Evolutionary conservation across 1,140 invertebrate species (phyloP).

Genomic region (Saccostrea echinata): DNA sequence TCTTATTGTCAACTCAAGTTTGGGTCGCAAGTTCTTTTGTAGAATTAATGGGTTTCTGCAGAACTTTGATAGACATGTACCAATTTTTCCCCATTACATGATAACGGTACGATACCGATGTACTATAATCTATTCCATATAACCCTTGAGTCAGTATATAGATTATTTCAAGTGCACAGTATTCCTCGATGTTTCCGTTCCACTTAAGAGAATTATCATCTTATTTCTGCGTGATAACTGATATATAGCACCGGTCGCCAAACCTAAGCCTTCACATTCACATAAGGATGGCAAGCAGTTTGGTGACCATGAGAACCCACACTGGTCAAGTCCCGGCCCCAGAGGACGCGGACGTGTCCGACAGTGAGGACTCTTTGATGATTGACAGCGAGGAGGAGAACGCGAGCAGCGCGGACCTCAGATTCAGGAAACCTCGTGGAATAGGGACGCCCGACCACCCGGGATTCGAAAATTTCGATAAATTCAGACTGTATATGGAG

Average conservation of each 20-base stretch:
- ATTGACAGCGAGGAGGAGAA: constrained; percentile 31
- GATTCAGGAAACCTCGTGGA: background rate
- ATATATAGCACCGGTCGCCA: background rate
- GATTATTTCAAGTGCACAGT: constrained; percentile 30
- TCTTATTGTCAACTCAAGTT: no score
- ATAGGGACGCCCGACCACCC: background rate
- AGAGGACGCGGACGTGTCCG: background rate
- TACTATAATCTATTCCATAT: constrained; percentile 12
- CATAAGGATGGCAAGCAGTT: background rate
- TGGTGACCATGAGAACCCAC: background rate
- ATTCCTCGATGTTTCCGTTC: constrained; percentile 10
- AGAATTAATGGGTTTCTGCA: no score
- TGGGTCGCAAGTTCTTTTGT: no score
- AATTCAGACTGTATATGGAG: constrained; percentile 63
- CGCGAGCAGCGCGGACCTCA: background rate
- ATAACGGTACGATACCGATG: background rate
- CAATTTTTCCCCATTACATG: background rate
- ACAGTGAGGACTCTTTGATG: constrained; percentile 22
- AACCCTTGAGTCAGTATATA: constrained; percentile 10
- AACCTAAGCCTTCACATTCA: background rate
- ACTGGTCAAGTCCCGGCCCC: background rate
- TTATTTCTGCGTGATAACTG: constrained; percentile 29
- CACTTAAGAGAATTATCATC: constrained; percentile 15
- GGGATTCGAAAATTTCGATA: constrained; percentile 24
- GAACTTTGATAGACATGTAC: no score